Conservation (phyloP, 2,113 vertebrate species). For the Onychorhynchus coronatus region DNA sequence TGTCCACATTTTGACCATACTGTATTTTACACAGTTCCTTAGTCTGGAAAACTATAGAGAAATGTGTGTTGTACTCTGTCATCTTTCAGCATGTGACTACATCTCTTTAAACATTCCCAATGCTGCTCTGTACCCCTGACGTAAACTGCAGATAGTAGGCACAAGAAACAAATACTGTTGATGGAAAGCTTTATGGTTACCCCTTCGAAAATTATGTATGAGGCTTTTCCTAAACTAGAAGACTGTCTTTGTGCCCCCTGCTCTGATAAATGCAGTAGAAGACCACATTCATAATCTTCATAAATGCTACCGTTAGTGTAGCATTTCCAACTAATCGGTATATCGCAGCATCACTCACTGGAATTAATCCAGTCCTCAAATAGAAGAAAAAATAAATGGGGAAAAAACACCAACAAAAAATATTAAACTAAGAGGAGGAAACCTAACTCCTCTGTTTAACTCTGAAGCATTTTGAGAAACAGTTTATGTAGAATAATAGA, state of each 20-base stretch:
- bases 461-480: conserved; percentile 57
- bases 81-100: neutral
- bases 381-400: neutral
- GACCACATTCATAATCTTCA: neutral
- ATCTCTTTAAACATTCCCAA: neutral
- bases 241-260: neutral
- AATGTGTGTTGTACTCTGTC: neutral
- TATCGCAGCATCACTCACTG: neutral
- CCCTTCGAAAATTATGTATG: neutral
- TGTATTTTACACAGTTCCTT: neutral
- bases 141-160: neutral
- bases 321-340: conserved; percentile 13
- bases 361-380: conserved; percentile 55
- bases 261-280: neutral
- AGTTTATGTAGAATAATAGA: conserved; percentile 68
- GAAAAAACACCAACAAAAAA: conserved; percentile 30
- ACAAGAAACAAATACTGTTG: neutral
- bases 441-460: conserved; percentile 55
- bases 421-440: conserved; percentile 61
- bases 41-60: neutral
- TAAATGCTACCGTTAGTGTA: neutral
- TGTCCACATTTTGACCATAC: neutral
- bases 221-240: neutral
- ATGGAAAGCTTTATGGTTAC: neutral
- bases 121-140: neutral